Evolutionary conservation across 2,888 invertebrate species (phyloP).

Genomic region (Pyrrhia umbra): DNA sequence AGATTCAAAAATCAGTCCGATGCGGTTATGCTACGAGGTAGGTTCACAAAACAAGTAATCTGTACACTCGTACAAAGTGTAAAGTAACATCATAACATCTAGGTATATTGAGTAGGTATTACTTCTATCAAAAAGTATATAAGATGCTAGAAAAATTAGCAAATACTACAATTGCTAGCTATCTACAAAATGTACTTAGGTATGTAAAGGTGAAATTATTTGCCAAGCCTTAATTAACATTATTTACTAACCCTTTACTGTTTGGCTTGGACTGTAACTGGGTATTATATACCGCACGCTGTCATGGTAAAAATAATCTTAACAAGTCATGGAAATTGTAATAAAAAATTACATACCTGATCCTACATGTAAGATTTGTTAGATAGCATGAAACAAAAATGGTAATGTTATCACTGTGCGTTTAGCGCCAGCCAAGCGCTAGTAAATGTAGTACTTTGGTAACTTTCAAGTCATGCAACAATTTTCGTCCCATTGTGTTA

Average conservation of each 20-base stretch:
- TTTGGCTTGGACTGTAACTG: conserved; percentile 48
- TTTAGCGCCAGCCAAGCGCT: conserved; percentile 50
- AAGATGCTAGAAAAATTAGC: conserved; percentile 59
- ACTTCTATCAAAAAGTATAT: conserved; percentile 41
- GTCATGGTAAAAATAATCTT: conserved; percentile 35
- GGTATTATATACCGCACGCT: conserved; percentile 42
- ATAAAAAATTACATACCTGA: conserved; percentile 81
- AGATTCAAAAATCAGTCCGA: conserved; percentile 53
- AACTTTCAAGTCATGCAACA: conserved; percentile 79
- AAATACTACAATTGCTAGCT: conserved; percentile 69
- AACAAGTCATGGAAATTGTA: conserved; percentile 34
- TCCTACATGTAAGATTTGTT: conserved; percentile 72
- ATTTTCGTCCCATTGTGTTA: conserved; percentile 76
- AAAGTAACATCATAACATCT: conserved; percentile 54
- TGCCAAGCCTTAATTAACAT: conserved; percentile 66
- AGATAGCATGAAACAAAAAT: conserved; percentile 81
- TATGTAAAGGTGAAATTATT: conserved; percentile 58
- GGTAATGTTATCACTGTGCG: conserved; percentile 44
- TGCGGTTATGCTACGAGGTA: conserved; percentile 59
- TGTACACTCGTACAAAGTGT: conserved; percentile 55
- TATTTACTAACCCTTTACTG: conserved; percentile 66
- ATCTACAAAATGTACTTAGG: conserved; percentile 66
- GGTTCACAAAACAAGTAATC: conserved; percentile 49
- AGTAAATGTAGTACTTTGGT: conserved; percentile 38
- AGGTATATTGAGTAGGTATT: conserved; percentile 47